Evolutionary conservation across 92 coral and sea anemone genomes (phyloP).

Genomic region (Porites rus): DNA sequence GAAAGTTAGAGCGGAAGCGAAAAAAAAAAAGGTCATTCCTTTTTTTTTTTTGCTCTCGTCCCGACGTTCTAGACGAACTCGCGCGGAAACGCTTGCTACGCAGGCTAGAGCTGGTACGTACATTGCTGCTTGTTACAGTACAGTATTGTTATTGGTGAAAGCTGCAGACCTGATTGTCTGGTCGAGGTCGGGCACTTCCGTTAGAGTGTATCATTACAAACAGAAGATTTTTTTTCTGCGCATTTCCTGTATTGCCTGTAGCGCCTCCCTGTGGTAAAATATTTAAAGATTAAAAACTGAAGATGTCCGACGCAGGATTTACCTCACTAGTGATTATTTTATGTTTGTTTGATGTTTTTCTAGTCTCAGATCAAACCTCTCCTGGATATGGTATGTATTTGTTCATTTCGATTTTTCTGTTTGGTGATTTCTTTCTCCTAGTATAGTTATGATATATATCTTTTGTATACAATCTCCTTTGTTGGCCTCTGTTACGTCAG

Average conservation of each 20-base stretch:
- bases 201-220: background rate
- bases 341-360: background rate
- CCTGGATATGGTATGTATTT: slow-evolving; percentile 41
- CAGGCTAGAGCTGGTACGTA: no score
- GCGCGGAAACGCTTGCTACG: no score
- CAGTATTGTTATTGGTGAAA: no score
- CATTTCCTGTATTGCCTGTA: background rate
- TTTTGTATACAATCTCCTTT: no score
- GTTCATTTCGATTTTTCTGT: background rate
- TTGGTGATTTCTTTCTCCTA: background rate
- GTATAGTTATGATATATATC: no score
- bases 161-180: no score
- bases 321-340: background rate
- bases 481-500: no score
- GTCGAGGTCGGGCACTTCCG: background rate
- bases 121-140: no score
- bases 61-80: no score
- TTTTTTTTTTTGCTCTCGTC: no score
- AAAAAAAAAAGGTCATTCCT: no score
- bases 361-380: background rate
- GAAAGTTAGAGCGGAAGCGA: no score
- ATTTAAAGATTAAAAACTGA: background rate
- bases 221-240: background rate
- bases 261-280: background rate
- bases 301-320: background rate